Conservation (phyloP, 2,113 vertebrate genomes). For the Barbus barbus region DNA sequence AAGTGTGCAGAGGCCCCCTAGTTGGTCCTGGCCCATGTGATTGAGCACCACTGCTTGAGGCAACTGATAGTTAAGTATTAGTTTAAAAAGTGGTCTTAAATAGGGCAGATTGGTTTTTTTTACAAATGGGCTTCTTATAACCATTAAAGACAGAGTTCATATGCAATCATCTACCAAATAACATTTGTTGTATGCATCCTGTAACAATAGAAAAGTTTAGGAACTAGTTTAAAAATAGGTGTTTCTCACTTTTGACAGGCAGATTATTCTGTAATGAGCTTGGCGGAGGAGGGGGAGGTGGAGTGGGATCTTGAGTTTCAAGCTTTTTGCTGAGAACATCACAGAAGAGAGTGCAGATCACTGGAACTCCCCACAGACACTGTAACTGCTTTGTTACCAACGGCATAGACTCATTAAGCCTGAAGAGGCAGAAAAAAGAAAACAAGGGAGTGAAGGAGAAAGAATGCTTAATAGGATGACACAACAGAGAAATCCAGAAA, state of each 20-base stretch:
- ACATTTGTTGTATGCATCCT: no score
- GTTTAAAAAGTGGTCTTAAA: background rate
- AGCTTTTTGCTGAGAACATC: conserved; percentile 97
- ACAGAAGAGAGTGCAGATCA: conserved; percentile 93
- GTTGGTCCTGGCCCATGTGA: background rate
- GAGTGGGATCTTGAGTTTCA: conserved; percentile 84
- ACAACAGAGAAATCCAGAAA: background rate
- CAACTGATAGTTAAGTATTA: no score
- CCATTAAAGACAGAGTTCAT: background rate
- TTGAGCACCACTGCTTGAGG: background rate
- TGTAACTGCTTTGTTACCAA: conserved; percentile 94
- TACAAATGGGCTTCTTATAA: background rate
- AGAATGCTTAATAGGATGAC: background rate
- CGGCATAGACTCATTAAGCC: conserved; percentile 96
- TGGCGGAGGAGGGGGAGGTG: conserved; percentile 64
- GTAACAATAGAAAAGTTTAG: background rate
- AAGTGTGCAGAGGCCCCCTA: background rate
- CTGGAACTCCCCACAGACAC: conserved; percentile 90
- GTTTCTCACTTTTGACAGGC: conserved; percentile 88
- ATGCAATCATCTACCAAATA: background rate
- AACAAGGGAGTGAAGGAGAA: background rate
- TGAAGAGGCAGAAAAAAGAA: conserved; percentile 57
- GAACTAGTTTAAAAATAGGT: background rate
- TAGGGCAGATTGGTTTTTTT: background rate
- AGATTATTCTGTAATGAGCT: conserved; percentile 87